Percentiles rank a stretch among this genome's conserved stretches.
phyloP scores from a whole-genome alignment of 1,140 invertebrate genomes.

The Drosophila littoralis region DNA sequence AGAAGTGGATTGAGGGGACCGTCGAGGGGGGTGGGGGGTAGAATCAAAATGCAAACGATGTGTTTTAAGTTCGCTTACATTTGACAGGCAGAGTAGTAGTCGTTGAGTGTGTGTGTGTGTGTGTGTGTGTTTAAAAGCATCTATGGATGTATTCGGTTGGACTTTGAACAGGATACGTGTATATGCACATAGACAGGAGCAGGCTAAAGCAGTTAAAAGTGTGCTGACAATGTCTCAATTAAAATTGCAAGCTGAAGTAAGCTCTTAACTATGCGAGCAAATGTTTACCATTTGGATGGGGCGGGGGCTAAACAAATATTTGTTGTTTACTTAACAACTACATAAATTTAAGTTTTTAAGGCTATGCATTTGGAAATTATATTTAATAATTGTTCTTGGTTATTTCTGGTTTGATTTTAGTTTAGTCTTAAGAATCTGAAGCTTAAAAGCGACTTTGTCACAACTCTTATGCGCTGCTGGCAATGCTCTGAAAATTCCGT shows the following conservation, averaged over 20 bases:
- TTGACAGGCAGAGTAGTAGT: constrained; percentile 70
- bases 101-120: constrained; percentile 51
- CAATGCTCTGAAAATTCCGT: constrained; percentile 30
- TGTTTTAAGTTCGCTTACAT: constrained; percentile 83
- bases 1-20: neutral
- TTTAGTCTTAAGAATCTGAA: neutral
- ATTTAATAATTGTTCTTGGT: neutral
- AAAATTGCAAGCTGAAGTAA: constrained; percentile 45
- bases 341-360: neutral
- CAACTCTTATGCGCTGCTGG: constrained; percentile 1
- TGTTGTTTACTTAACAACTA: neutral
- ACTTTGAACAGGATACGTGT: constrained; percentile 46
- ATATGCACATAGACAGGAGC: constrained; percentile 14
- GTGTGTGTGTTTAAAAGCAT: constrained; percentile 69
- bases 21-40: neutral
- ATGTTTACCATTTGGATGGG: constrained; percentile 27
- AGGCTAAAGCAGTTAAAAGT: constrained; percentile 45
- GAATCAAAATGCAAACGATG: constrained; percentile 74
- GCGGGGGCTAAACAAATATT: neutral
- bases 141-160: constrained; percentile 35
- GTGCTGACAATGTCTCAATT: constrained; percentile 51
- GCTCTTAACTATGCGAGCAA: constrained; percentile 24
- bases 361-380: neutral
- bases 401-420: neutral
- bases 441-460: neutral